These are phyloP conservation scores for Hydrozoanthus tunicans DNA, from an alignment of 64 coral and sea anemone genomes.

Conservation along the genomic window DNA sequence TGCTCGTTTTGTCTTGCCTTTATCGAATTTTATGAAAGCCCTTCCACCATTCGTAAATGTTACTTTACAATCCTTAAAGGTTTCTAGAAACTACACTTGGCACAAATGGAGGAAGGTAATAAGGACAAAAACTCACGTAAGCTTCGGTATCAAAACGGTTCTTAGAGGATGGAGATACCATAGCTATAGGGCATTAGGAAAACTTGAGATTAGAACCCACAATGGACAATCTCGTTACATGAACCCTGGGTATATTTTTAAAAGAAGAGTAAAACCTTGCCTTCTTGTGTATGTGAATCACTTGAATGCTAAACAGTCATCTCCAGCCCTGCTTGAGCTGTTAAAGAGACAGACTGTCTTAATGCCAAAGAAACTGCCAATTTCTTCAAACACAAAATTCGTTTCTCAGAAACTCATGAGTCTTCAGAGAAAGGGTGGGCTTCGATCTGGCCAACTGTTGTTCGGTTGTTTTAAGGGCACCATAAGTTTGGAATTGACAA, in stretches of 20 bases:
- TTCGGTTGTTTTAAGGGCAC: not conserved
- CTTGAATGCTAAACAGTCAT: not conserved
- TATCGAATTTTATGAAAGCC: not conserved
- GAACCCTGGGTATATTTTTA: not conserved
- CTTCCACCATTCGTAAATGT: not conserved
- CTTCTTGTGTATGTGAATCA: constrained; percentile 5
- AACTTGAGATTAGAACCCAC: not conserved
- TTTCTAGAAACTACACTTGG: not conserved
- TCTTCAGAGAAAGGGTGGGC: not conserved
- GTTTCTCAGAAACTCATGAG: not conserved
- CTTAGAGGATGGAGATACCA: constrained; percentile 1
- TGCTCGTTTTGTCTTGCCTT: constrained; percentile 1
- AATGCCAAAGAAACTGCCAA: not conserved
- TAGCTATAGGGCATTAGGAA: not conserved
- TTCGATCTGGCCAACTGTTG: not conserved
- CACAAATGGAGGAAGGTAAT: too few species aligned
- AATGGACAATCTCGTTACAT: not conserved
- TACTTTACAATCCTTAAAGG: not conserved
- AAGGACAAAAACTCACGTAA: too few species aligned
- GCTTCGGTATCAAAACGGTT: not conserved
- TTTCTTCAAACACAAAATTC: not conserved
- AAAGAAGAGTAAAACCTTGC: not conserved
- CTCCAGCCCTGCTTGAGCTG: not conserved
- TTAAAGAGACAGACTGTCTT: constrained; percentile 1
- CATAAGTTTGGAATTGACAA: not conserved